phyloP scores from a whole-genome alignment of 2,797 vertebrate genomes.

The Esox lucius region DNA sequence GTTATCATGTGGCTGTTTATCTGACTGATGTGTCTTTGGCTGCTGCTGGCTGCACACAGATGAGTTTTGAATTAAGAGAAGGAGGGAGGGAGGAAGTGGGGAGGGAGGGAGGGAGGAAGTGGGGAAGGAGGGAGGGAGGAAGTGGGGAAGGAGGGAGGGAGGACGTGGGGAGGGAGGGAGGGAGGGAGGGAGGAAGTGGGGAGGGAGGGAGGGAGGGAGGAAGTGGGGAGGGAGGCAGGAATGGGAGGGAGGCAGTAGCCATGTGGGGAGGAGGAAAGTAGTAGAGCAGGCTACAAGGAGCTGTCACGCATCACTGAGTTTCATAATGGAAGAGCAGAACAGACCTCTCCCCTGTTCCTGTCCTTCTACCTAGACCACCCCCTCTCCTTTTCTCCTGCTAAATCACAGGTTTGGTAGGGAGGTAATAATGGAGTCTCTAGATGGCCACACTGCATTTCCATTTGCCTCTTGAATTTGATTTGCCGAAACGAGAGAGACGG shows the following conservation, averaged over 20 bases:
- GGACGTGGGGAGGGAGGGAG: neutral
- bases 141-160: neutral
- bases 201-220: neutral
- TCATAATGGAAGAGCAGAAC: constrained; percentile 10
- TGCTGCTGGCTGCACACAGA: constrained; percentile 6
- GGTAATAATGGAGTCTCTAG: neutral
- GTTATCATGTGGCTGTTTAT: constrained; percentile 7
- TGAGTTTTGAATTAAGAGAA: constrained; percentile 9
- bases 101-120: too few relatives aligned
- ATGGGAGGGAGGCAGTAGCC: neutral
- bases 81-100: neutral
- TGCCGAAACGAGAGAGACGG: neutral
- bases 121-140: neutral
- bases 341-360: neutral
- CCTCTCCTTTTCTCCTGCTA: neutral
- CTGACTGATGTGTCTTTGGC: constrained; percentile 15
- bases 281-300: neutral
- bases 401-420: neutral
- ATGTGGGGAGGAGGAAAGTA: neutral
- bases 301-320: constrained; percentile 13
- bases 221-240: neutral
- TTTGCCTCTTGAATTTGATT: constrained; percentile 8
- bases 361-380: neutral
- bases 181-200: neutral
- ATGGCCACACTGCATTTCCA: neutral